These are phyloP conservation scores for Athalia circularis DNA, from an alignment of 2,888 invertebrate genomes.

Conservation along the genomic window DNA sequence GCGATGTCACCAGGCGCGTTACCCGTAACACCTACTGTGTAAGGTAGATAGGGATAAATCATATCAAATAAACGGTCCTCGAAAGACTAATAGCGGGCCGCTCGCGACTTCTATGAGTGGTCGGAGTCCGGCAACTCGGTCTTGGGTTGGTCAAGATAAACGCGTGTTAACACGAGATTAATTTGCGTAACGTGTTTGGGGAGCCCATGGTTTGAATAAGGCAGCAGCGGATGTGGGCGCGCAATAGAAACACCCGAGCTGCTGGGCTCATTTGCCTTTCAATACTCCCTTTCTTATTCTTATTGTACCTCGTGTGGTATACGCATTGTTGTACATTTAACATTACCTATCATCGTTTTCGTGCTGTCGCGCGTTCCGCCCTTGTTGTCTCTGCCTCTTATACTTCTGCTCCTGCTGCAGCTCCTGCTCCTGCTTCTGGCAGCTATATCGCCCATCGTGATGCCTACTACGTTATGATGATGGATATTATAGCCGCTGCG, in stretches of 20 bases:
- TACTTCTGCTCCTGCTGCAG: constrained; percentile 19
- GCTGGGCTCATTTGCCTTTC: constrained; percentile 63
- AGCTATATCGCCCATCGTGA: constrained; percentile 50
- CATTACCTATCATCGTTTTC: constrained; percentile 35
- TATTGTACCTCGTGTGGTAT: constrained; percentile 55
- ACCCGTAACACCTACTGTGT: background rate
- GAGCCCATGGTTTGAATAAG: constrained; percentile 58
- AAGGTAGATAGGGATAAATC: constrained; percentile 59
- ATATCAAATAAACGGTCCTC: constrained; percentile 58
- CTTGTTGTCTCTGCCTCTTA: background rate
- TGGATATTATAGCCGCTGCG: constrained; percentile 49
- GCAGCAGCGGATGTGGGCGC: constrained; percentile 62
- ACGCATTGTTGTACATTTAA: constrained; percentile 57
- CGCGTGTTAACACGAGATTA: constrained; percentile 61
- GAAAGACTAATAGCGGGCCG: constrained; percentile 2
- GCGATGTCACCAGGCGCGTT: too few relatives aligned
- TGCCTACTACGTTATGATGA: constrained; percentile 50
- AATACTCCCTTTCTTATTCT: constrained; percentile 53
- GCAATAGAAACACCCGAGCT: constrained; percentile 57
- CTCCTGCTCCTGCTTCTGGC: constrained; percentile 1
- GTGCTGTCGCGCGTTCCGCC: background rate
- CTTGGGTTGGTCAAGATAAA: constrained; percentile 51
- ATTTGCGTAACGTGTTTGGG: constrained; percentile 66
- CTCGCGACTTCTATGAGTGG: background rate
- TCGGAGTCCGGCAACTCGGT: background rate